Evolutionary conservation across 2,797 vertebrate genomes (phyloP), one percentile per base, ranked within the genome.

Genomic region (Varecia variegata): DNA sequence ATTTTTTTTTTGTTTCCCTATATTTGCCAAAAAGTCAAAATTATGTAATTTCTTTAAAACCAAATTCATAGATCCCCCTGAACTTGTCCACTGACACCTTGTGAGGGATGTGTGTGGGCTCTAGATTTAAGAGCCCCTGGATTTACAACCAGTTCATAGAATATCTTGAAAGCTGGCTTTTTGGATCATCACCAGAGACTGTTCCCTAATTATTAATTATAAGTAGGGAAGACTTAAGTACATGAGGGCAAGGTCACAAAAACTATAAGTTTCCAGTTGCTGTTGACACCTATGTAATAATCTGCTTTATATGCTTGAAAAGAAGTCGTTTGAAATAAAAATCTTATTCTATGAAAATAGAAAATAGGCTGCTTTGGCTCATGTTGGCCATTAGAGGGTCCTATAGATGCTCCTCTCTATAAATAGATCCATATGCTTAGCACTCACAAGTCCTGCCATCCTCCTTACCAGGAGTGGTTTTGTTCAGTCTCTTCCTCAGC

Each of bases 61-160:
- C 35, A 83, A 56, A 40, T 82, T 80, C 23, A 77, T 93, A 23
- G 32, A 30, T 52, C n/a, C n/a, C 27, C 43, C 62, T 94, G 45
- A 81, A 80, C 77, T 92, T 94, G 54, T 92, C 18, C 21, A n/a
- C 45, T 93, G 60, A 77, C 47, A 58, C 35, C 32, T 87, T 82
- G 10, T 65, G 27, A 35, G n/a, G 80, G 21, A 45, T 89, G 21
- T 74, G 23, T 65, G 3, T 45, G 21, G 50, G 14, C n/a, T 43
- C 11, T 82, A 56, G 23, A 58, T 86, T 62, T 58, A 68, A 74
- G 52, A 76, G 20, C 32, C 43, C 30, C 38, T 86, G 47, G 47
- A 23, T 92, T 94, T 93, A 94, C 25, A 88, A 68, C 65, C 27
- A 76, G 18, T 87, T 89, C 15, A 40, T 60, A 84, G 56, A 93